phyloP scores from a whole-genome alignment of 2,797 vertebrate species.

The Strix occidentalis region DNA sequence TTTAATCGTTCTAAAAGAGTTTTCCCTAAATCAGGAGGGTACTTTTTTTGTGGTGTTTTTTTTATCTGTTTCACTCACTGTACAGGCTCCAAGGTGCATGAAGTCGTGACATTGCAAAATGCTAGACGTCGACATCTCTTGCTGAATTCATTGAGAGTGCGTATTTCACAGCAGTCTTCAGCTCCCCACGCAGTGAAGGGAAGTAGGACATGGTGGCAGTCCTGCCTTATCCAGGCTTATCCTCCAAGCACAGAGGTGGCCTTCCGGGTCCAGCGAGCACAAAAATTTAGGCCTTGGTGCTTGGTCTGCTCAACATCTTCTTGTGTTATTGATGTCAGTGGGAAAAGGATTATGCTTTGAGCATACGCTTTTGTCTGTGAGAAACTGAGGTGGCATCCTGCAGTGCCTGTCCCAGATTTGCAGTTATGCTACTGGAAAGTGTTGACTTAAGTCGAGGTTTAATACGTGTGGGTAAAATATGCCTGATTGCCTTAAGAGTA shows the following conservation, averaged over 20 bases:
- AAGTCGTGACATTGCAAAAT: not conserved
- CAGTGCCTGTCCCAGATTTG: too few relatives aligned
- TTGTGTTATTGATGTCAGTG: not conserved
- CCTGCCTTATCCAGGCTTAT: not conserved
- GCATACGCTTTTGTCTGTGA: not conserved
- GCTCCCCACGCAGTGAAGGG: accelerated
- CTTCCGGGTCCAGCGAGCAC: accelerated
- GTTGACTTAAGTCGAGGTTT: not conserved
- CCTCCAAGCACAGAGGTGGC: not conserved
- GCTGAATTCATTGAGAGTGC: not conserved
- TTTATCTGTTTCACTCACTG: not conserved
- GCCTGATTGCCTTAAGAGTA: not conserved
- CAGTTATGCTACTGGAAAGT: not conserved
- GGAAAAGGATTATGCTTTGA: not conserved
- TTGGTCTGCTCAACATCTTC: not conserved
- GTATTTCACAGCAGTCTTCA: not conserved
- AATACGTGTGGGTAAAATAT: not conserved
- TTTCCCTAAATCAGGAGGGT: not conserved
- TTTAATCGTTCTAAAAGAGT: not conserved
- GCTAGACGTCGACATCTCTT: not conserved
- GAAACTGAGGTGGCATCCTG: not conserved
- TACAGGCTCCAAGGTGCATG: not conserved
- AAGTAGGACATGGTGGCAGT: not conserved
- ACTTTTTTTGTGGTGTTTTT: not conserved
- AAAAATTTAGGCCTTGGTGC: not conserved